These are phyloP conservation scores for Chionodraco myersi DNA, from an alignment of 2,113 vertebrate species.

Conservation along the genomic window DNA sequence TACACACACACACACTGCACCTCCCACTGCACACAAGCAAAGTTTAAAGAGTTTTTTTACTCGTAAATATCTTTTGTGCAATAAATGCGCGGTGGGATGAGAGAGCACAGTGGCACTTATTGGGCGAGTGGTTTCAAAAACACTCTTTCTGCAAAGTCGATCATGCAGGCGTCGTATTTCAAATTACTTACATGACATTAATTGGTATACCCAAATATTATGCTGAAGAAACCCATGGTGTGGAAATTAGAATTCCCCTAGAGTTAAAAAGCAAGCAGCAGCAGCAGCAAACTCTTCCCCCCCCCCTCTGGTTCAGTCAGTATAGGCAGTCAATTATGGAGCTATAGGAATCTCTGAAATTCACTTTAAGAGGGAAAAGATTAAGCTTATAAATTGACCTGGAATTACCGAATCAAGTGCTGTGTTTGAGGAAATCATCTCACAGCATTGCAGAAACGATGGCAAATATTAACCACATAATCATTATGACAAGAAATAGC, in stretches of 20 bases:
- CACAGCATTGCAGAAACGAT: not conserved
- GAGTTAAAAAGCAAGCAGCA: constrained; percentile 42
- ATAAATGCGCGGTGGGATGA: constrained; percentile 24
- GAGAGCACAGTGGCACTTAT: constrained; percentile 37
- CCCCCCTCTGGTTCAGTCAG: constrained; percentile 1
- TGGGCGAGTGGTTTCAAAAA: constrained; percentile 47
- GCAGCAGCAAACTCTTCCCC: constrained; percentile 12
- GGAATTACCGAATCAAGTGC: constrained; percentile 35
- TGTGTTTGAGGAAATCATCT: constrained; percentile 22
- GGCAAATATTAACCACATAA: not conserved
- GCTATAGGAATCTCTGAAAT: constrained; percentile 37
- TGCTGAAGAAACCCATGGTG: constrained; percentile 34
- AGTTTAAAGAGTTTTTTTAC: constrained; percentile 48
- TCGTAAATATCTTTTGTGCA: constrained; percentile 52
- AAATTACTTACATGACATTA: constrained; percentile 61
- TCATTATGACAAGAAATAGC: not conserved
- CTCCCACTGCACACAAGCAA: constrained; percentile 31
- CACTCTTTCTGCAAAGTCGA: constrained; percentile 35
- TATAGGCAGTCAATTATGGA: constrained; percentile 11
- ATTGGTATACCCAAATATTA: constrained; percentile 56
- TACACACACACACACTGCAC: constrained; percentile 14
- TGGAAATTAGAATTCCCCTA: constrained; percentile 54
- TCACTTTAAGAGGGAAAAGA: constrained; percentile 25
- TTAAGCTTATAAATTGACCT: constrained; percentile 24
- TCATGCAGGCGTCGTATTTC: constrained; percentile 57